Conservation (phyloP, 2,888 invertebrate species). For the Drosophila stalkeri region DNA sequence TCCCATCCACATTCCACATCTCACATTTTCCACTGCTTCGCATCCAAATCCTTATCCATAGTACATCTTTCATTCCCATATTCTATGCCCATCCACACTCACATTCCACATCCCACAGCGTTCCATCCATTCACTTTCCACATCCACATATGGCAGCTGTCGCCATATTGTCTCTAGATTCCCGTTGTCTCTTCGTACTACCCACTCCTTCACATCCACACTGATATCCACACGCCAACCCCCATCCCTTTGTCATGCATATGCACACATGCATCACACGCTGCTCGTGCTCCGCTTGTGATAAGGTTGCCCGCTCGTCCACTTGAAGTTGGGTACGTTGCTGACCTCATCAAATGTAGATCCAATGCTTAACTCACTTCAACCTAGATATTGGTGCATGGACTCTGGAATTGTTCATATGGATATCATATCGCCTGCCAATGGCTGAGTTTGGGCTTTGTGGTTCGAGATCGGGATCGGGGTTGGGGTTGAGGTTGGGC, state of each 20-base stretch:
- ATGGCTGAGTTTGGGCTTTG: background rate
- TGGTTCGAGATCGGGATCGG: background rate
- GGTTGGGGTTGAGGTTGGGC: background rate
- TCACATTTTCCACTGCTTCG: too few species aligned
- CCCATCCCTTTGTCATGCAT: background rate
- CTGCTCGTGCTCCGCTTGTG: constrained; percentile 16
- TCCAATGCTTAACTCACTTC: constrained; percentile 63
- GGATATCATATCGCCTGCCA: constrained; percentile 81
- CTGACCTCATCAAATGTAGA: constrained; percentile 78
- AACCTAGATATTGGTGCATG: constrained; percentile 63
- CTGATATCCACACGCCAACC: background rate
- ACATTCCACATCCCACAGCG: background rate
- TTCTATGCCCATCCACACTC: background rate
- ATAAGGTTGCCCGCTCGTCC: constrained; percentile 36
- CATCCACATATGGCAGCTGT: background rate
- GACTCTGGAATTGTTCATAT: constrained; percentile 74
- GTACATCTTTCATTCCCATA: background rate
- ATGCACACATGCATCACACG: constrained; percentile 15
- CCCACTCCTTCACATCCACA: constrained; percentile 3
- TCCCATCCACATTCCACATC: background rate
- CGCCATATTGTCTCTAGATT: constrained; percentile 10
- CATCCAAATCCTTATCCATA: background rate
- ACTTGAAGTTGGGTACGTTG: constrained; percentile 60
- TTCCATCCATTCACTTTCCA: background rate
- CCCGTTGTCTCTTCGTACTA: background rate